phyloP scores from a whole-genome alignment of 2,797 vertebrate species.

The Manis javanica region DNA sequence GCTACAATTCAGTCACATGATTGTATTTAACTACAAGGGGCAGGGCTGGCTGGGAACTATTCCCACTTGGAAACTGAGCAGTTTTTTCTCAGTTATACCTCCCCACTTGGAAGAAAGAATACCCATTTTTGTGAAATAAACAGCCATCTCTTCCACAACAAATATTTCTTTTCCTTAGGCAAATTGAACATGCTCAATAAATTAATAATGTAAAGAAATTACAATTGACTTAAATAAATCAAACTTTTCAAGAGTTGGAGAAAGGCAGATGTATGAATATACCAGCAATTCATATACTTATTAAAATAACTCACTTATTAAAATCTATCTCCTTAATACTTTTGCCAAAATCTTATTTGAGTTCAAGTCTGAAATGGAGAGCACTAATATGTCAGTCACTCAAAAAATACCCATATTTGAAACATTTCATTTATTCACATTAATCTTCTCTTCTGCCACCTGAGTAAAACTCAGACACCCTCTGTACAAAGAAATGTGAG shows the following conservation, averaged over 20 bases:
- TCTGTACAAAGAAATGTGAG: neutral
- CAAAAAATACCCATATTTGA: neutral
- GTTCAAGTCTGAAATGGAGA: neutral
- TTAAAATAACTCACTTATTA: constrained; percentile 44
- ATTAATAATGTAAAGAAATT: neutral
- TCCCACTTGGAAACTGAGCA: neutral
- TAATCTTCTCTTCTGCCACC: neutral
- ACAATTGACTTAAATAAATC: neutral
- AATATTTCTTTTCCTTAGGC: neutral
- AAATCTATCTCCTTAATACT: constrained; percentile 7
- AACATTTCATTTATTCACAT: neutral
- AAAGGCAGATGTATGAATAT: neutral
- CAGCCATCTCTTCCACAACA: neutral
- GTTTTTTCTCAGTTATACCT: neutral
- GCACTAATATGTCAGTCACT: neutral
- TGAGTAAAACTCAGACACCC: constrained; percentile 22
- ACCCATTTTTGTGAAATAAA: neutral
- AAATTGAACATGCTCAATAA: neutral
- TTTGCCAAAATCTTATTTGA: neutral
- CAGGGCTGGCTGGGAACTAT: neutral
- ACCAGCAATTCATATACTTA: neutral
- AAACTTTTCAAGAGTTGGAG: constrained; percentile 7
- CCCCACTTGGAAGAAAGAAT: neutral
- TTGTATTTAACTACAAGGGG: neutral
- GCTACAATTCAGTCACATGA: neutral